These are phyloP conservation scores for Lindbergichthys nudifrons DNA, from an alignment of 2,797 vertebrate genomes.

Conservation along the genomic window DNA sequence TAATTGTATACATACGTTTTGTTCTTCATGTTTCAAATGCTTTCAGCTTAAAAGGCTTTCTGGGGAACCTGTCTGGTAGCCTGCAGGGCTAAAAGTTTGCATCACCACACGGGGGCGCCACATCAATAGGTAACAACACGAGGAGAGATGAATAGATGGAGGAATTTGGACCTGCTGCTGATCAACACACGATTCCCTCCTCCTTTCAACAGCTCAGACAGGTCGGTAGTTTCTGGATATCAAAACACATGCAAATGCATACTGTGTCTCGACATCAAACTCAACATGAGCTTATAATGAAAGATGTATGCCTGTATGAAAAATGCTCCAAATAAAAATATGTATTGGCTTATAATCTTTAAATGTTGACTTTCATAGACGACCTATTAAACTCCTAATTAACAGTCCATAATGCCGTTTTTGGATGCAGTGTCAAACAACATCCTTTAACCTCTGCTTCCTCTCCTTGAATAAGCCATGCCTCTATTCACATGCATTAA, in stretches of 20 bases:
- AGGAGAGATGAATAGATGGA: neutral
- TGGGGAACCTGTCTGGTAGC: neutral
- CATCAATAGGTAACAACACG: constrained; percentile 29
- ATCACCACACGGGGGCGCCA: constrained; percentile 71
- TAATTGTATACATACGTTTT: neutral
- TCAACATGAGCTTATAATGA: neutral
- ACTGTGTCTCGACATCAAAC: constrained; percentile 1
- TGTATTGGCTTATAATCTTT: neutral
- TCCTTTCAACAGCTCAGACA: constrained; percentile 10
- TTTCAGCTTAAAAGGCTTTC: neutral
- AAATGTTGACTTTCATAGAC: neutral
- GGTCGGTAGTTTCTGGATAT: neutral
- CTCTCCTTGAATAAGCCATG: neutral
- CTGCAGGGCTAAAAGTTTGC: constrained; percentile 52
- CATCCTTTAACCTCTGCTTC: too few relatives aligned
- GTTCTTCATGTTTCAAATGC: neutral
- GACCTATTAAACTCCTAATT: neutral
- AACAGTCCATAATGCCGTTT: neutral
- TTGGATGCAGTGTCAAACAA: too few relatives aligned
- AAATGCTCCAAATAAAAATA: neutral
- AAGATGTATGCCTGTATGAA: neutral
- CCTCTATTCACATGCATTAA: neutral
- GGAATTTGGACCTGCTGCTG: constrained; percentile 24
- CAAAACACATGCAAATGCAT: constrained; percentile 13
- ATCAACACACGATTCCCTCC: neutral